phyloP scores from a whole-genome alignment of 2,888 invertebrate genomes.

The Drosophila lacicola region DNA sequence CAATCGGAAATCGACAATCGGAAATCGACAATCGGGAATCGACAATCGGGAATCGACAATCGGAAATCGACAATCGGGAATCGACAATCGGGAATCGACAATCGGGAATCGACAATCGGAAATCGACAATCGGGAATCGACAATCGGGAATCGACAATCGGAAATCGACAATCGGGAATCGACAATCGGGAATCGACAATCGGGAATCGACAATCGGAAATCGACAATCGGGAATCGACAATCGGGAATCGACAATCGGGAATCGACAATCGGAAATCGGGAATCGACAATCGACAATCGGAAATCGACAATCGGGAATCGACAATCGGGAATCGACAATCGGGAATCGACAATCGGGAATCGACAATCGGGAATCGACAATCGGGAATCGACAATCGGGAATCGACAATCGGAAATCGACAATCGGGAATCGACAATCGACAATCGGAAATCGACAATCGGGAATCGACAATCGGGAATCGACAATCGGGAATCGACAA shows the following conservation, averaged over 20 bases:
- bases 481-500: too few relatives aligned
- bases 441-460: too few relatives aligned
- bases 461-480: slow-evolving; percentile 3
- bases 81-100: too few relatives aligned
- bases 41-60: neutral
- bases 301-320: neutral
- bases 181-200: neutral
- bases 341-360: neutral
- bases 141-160: slow-evolving; percentile 1
- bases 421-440: neutral
- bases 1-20: neutral
- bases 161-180: neutral
- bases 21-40: too few relatives aligned
- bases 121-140: too few relatives aligned
- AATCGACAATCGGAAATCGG: too few relatives aligned
- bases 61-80: slow-evolving; percentile 6
- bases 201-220: neutral
- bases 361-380: neutral
- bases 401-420: too few relatives aligned
- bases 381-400: neutral
- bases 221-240: neutral
- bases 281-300: too few relatives aligned
- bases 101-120: neutral
- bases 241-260: neutral
- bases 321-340: neutral